Percentiles rank a stretch among this genome's conserved stretches.
These are phyloP conservation scores for Orthonevra nobilis DNA, from an alignment of 2,888 invertebrate genomes.

Conservation along the genomic window DNA sequence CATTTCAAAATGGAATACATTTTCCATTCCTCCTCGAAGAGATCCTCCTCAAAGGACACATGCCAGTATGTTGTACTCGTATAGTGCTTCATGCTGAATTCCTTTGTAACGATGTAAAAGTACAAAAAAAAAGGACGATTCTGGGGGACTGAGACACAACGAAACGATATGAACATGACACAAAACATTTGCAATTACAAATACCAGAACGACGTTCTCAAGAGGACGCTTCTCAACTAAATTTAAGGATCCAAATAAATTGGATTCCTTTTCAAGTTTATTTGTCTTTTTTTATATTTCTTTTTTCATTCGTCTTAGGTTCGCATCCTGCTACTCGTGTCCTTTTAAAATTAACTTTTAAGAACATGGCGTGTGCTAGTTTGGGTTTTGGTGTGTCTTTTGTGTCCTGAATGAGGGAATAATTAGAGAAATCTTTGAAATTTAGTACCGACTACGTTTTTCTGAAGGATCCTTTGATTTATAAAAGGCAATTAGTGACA, in stretches of 20 bases:
- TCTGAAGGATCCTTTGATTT: conserved; percentile 2
- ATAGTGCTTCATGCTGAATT: conserved; percentile 36
- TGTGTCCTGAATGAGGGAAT: conserved; percentile 34
- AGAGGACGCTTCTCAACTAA: conserved; percentile 33
- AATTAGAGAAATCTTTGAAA: conserved; percentile 26
- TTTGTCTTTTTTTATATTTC: neutral
- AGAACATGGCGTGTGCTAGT: conserved; percentile 9
- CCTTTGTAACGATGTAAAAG: conserved; percentile 14
- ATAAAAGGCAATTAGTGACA: neutral
- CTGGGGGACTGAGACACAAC: too few relatives aligned
- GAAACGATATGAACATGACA: conserved; percentile 10
- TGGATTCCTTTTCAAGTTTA: conserved; percentile 39
- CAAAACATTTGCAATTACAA: conserved; percentile 55
- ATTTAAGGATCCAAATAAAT: conserved; percentile 66
- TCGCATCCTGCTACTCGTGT: conserved; percentile 25
- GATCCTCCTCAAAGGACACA: conserved; percentile 22
- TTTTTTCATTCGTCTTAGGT: conserved; percentile 16
- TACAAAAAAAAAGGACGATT: conserved; percentile 16
- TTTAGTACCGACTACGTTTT: too few relatives aligned
- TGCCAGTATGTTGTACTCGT: neutral
- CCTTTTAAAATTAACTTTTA: conserved; percentile 28
- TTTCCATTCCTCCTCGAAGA: conserved; percentile 33
- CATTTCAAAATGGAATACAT: conserved; percentile 29
- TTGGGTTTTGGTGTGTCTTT: conserved; percentile 6
- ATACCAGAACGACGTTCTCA: conserved; percentile 37